Conservation (phyloP, 2,113 vertebrate genomes). For the Cichladusa arquata region DNA sequence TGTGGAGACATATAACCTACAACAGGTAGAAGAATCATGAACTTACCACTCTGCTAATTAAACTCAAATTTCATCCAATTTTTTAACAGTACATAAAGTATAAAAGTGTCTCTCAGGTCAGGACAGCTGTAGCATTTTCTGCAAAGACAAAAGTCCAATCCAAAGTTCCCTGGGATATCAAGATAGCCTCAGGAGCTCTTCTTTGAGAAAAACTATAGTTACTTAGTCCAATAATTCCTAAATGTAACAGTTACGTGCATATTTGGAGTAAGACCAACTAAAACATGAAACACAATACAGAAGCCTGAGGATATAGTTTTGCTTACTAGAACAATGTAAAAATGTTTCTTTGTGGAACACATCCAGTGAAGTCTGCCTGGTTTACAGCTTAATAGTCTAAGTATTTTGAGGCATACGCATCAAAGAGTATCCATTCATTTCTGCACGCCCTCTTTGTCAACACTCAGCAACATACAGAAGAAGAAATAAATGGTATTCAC, state of each 20-base stretch:
- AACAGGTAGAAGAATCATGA: constrained; percentile 20
- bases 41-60: not conserved
- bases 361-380: not conserved
- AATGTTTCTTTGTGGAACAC: not conserved
- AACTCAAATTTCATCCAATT: not conserved
- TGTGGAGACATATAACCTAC: constrained; percentile 95
- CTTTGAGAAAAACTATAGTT: not conserved
- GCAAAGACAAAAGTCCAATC: not conserved
- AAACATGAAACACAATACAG: not conserved
- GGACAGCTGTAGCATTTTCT: not conserved
- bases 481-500: not conserved
- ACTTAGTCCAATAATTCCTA: not conserved
- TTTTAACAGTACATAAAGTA: not conserved
- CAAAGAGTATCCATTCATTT: not conserved
- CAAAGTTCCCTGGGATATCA: not conserved
- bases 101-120: not conserved
- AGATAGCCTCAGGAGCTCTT: not conserved
- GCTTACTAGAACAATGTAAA: not conserved
- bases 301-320: not conserved
- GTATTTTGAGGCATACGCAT: not conserved
- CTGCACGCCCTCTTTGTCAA: not conserved
- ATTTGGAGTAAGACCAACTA: not conserved
- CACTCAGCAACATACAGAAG: not conserved
- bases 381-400: not conserved
- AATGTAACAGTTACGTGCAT: not conserved